Conservation (phyloP, 2,113 vertebrate species). For the Prunella fulvescens region DNA sequence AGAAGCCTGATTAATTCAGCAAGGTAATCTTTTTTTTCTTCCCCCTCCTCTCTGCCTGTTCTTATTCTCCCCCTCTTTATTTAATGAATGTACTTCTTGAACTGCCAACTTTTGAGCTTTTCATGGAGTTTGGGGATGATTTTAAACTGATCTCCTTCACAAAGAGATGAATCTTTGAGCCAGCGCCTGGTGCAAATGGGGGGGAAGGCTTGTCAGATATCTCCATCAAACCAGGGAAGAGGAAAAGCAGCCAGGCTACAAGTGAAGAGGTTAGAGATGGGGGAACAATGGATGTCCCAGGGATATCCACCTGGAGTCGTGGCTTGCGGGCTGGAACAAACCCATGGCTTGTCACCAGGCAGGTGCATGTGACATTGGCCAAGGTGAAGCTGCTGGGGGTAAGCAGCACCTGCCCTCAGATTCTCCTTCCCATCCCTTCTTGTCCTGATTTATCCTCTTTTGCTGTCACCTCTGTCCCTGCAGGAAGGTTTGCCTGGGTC, state of each 20-base stretch:
- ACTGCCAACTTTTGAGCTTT: slow-evolving; percentile 21
- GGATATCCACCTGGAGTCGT: not conserved
- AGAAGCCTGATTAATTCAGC: slow-evolving; percentile 66
- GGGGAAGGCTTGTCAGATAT: not conserved
- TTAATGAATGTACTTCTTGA: slow-evolving; percentile 56
- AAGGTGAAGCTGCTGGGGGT: not conserved
- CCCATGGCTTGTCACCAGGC: not conserved
- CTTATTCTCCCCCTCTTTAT: not conserved
- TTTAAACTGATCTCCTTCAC: slow-evolving; percentile 18
- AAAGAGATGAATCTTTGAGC: not conserved
- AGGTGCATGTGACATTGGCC: not conserved
- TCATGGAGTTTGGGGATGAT: not conserved
- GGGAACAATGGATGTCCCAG: not conserved
- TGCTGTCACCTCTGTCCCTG: not conserved
- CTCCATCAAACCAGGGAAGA: not conserved
- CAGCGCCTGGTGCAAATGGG: not conserved
- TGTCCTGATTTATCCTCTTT: not conserved
- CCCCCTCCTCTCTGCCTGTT: not conserved
- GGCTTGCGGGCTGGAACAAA: not conserved
- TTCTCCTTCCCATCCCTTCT: not conserved
- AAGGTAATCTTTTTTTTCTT: slow-evolving; percentile 49
- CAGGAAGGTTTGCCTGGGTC: not conserved
- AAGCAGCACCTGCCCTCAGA: not conserved
- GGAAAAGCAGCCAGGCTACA: not conserved
- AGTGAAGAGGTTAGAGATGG: not conserved